Base-by-base conservation (phyloP, 2,888 invertebrate species). In the Zele albiditarsus region DNA sequence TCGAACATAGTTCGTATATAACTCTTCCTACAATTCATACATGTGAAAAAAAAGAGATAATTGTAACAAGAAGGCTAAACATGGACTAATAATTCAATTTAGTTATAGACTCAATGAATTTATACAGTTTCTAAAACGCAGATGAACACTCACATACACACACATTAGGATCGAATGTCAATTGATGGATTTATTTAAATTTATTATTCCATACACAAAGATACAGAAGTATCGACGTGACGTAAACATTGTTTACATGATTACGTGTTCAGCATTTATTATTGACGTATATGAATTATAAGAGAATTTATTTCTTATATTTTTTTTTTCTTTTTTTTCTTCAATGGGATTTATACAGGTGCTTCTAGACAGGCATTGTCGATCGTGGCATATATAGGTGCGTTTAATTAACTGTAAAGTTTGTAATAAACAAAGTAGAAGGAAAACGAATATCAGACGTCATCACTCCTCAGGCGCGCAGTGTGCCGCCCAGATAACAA, bases 381-480 rank as follows among this genome's bases (percentile, higher is more conserved):
- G 74, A 73, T 73, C 57, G 69, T 75, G 62, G 68, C 67, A 53
- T 53, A 53, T 53, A 53, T 71, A 71, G 65, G 71, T 76, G 69
- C 58, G 66, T 71, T 75, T 70, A 20, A 67, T 72, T 57, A 70
- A 70, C 71, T 79, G 69, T 74, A 58, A 68, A 71, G 60, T 71
- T 77, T 76, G 25, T 70, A 57, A 75, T 71, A 46, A 65, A 60
- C 71, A 69, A 70, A 68, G 70, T 60, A 60, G 57, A 67, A 66
- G 49, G 65, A 33, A 60, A 42, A 75, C 16, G 65, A 16, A 70
- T 25, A 66, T 23, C n/a, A 71, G 68, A 69, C 42, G 42, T n/a
- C 76, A 71, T 71, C 75, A 73, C 75, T 79, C 73, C 76, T 78
- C 66, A 65, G 75, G 74, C 71, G 66, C 69, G 68, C 58, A 49